These are phyloP conservation scores for Oceanites oceanicus DNA, from an alignment of 2,113 vertebrate genomes.

Conservation along the genomic window DNA sequence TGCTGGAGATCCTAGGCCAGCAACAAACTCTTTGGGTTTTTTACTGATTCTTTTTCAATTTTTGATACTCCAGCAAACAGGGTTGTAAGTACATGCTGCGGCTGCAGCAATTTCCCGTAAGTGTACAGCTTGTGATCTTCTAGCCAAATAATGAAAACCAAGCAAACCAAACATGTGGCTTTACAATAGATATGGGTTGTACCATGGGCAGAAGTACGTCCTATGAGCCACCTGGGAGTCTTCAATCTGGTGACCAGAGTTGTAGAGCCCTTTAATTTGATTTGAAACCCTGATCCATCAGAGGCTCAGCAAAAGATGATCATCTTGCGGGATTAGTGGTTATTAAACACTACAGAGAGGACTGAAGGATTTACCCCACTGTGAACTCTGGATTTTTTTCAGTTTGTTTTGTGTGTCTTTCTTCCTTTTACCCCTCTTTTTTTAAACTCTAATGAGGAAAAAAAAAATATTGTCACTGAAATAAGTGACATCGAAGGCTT, in stretches of 20 bases:
- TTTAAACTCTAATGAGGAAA: not conserved
- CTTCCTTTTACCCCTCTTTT: not conserved
- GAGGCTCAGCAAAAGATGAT: not conserved
- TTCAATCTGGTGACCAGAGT: not conserved
- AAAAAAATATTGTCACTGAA: not conserved
- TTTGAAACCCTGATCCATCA: not conserved
- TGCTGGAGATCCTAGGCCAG: not conserved
- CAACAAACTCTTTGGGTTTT: not conserved
- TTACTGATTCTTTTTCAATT: not conserved
- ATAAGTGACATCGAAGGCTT: not conserved
- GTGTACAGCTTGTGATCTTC: not conserved
- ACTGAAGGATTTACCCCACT: not conserved
- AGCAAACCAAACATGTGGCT: not conserved
- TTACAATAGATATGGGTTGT: not conserved
- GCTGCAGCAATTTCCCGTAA: not conserved
- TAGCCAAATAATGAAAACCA: not conserved
- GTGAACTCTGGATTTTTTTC: not conserved
- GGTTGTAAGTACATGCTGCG: not conserved
- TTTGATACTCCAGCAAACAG: not conserved
- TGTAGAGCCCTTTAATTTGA: not conserved
- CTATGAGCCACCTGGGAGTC: not conserved
- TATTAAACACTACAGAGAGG: not conserved
- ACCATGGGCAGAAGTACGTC: fast-evolving
- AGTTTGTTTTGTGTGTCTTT: not conserved
- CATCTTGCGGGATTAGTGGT: not conserved